A percentile compares a stretch with the other conserved stretches of the same genome.
Conservation (phyloP, 2,888 invertebrate genomes). For the Patella caerulea region DNA sequence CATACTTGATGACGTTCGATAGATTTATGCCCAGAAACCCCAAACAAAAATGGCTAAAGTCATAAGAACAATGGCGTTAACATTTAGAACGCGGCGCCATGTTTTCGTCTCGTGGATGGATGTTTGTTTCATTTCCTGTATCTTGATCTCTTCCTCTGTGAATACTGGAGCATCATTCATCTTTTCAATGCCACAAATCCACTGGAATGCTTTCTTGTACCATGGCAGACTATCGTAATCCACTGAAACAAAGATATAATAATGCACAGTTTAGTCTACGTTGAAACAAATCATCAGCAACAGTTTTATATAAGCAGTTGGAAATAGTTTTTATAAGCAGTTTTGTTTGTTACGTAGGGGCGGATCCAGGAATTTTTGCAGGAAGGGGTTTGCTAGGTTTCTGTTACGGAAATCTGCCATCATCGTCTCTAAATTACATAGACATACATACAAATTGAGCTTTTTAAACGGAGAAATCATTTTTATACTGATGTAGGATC, state of each 20-base stretch:
- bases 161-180: constrained; percentile 44
- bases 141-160: constrained; percentile 57
- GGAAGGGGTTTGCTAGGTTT: no score
- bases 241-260: constrained; percentile 31
- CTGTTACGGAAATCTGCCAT: no score
- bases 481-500: no score
- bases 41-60: constrained; percentile 67
- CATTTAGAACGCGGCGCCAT: constrained; percentile 64
- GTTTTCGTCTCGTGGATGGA: constrained; percentile 69
- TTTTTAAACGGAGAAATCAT: no score
- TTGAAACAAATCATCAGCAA: no score
- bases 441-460: no score
- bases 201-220: constrained; percentile 62
- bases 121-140: constrained; percentile 58
- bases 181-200: constrained; percentile 72
- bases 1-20: background rate
- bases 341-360: no score
- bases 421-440: no score
- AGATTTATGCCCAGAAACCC: constrained; percentile 65
- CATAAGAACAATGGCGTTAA: constrained; percentile 69
- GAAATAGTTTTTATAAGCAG: no score
- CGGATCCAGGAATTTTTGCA: no score
- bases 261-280: no score
- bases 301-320: no score
- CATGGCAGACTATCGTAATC: constrained; percentile 56